Conservation (phyloP, 2,797 vertebrate species). For the Falco novaeseelandiae region DNA sequence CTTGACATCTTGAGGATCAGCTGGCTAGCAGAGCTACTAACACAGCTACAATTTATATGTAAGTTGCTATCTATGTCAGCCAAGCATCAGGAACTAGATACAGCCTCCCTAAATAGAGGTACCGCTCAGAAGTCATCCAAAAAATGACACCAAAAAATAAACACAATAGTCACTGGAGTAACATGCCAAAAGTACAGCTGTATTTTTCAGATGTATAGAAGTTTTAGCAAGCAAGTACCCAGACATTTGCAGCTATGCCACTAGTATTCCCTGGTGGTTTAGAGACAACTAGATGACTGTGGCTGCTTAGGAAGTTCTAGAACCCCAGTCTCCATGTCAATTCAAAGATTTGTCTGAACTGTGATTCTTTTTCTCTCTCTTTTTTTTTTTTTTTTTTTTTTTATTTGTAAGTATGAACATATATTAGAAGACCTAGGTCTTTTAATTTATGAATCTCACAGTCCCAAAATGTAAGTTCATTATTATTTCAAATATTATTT, state of each 20-base stretch:
- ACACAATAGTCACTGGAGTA: neutral
- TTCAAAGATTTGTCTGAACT: neutral
- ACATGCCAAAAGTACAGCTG: neutral
- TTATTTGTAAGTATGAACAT: neutral
- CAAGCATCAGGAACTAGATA: neutral
- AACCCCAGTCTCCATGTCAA: rapidly evolving
- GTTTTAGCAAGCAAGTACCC: neutral
- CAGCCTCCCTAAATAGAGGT: neutral
- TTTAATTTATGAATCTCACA: neutral
- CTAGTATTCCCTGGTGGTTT: neutral
- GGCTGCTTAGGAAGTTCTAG: neutral
- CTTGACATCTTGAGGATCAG: neutral
- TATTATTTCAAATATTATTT: neutral
- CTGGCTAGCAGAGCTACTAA: neutral
- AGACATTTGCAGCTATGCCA: neutral
- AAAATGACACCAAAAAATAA: neutral
- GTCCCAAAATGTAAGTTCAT: neutral
- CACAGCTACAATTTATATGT: neutral
- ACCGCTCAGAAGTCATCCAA: neutral
- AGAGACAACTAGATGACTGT: neutral
- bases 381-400: neutral
- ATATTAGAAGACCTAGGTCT: neutral
- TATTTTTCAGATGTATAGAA: neutral
- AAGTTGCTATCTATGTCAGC: neutral
- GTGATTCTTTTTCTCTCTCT: neutral